Evolutionary conservation across 2,113 vertebrate species (phyloP).

Genomic region (Marmota monax): DNA sequence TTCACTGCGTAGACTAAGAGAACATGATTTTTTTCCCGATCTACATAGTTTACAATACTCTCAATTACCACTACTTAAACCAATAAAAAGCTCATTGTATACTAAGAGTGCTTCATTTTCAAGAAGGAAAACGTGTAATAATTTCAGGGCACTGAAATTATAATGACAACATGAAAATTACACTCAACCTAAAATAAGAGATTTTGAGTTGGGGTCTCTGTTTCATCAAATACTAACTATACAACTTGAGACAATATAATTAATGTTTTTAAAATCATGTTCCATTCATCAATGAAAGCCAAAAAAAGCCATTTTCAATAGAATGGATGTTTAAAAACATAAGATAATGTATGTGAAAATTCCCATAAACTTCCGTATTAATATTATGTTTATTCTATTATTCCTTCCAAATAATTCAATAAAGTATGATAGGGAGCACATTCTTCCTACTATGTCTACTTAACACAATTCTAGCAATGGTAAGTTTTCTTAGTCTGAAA

Average conservation of each 20-base stretch:
- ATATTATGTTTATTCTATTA: background rate
- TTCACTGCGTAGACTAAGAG: background rate
- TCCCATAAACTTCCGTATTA: background rate
- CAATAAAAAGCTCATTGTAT: background rate
- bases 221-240: background rate
- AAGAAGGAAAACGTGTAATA: background rate
- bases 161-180: background rate
- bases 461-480: background rate
- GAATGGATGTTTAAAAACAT: background rate
- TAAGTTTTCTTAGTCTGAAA: background rate
- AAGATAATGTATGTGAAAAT: background rate
- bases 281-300: background rate
- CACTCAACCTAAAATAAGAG: background rate
- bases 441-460: background rate
- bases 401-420: background rate
- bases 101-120: background rate
- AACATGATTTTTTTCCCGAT: background rate
- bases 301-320: background rate
- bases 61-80: background rate
- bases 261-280: background rate
- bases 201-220: slow-evolving; percentile 4
- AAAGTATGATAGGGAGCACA: background rate
- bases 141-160: background rate
- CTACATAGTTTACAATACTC: background rate
- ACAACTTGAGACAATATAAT: background rate